These are phyloP conservation scores for Apotomis betuletana DNA, from an alignment of 2,888 invertebrate species.

Conservation along the genomic window DNA sequence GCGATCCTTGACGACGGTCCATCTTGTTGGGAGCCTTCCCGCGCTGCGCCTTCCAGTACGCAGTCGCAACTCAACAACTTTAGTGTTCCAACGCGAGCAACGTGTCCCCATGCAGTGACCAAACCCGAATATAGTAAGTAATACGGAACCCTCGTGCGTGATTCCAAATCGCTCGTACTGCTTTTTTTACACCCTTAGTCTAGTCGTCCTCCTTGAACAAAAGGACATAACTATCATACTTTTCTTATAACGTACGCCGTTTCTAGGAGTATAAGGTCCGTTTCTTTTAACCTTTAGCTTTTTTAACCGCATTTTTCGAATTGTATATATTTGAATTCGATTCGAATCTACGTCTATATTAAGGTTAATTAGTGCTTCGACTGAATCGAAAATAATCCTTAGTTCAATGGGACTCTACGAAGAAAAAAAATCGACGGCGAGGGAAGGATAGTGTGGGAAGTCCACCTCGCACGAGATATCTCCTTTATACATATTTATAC, in stretches of 20 bases:
- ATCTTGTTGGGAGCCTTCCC: too few relatives aligned
- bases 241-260: background rate
- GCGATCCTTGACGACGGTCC: too few relatives aligned
- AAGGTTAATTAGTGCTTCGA: slow-evolving; percentile 10
- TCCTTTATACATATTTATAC: too few relatives aligned
- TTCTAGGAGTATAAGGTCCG: slow-evolving; percentile 55
- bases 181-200: background rate
- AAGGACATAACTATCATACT: background rate
- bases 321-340: background rate
- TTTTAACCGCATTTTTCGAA: slow-evolving; percentile 20
- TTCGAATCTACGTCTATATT: slow-evolving; percentile 23
- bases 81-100: too few relatives aligned
- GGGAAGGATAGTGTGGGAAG: too few relatives aligned
- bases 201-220: background rate
- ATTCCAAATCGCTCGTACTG: background rate
- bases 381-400: background rate
- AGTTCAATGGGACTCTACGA: too few relatives aligned
- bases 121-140: too few relatives aligned
- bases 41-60: too few relatives aligned
- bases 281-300: slow-evolving; percentile 55
- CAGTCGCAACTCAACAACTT: too few relatives aligned
- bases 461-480: too few relatives aligned
- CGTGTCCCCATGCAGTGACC: too few relatives aligned
- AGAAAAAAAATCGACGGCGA: too few relatives aligned
- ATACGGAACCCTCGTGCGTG: background rate